Evolutionary conservation across 2,888 invertebrate genomes (phyloP), one percentile per base, ranked within the genome.

Genomic region (Epinotia demarniana): DNA sequence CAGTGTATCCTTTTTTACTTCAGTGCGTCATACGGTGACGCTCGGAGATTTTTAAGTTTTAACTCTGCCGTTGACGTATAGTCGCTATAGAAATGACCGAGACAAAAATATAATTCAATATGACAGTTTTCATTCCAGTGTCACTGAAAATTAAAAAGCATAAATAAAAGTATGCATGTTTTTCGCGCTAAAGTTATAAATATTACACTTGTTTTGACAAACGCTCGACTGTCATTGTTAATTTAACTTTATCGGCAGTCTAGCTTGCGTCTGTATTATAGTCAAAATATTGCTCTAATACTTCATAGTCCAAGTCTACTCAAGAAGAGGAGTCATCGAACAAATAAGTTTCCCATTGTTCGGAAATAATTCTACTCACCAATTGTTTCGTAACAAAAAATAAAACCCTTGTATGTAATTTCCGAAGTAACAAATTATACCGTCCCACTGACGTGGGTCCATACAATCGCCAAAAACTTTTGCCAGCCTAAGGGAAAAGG

Each of bases 21-120:
- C 66, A 71, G 70, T 75, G 75, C 75, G 75, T 75, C 71, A 75
- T 75, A 72, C 55, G 33, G 49, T 75, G 75, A 75, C 71, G 72
- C 46, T 62, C 71, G 60, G n/a, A 18, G 60, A 60, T 75, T 67
- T 66, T 75, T 61, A 72, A 72, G 75, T 72, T 18, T 58, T 64
- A 63, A 63, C 58, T 43, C 75, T 64, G 75, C 66, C 64, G 60
- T 71, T 75, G 75, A 66, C 66, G 70, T 70, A 70, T 60, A 70
- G 70, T 66, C 70, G 58, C 53, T 62, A 43, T 61, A n/a, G 49
- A 66, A 75, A 75, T 55, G 66, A 60, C 11, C 16, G 6, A 27
- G 60, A 27, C 27, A 27, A 60, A 69, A 62, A 70, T 70, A 61
- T 49, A 33, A 53, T 19, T 57, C 1, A 27, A 46, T 43, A 46